Conservation (phyloP, 2,113 vertebrate genomes). For the Sinocyclocheilus rhinocerous region DNA sequence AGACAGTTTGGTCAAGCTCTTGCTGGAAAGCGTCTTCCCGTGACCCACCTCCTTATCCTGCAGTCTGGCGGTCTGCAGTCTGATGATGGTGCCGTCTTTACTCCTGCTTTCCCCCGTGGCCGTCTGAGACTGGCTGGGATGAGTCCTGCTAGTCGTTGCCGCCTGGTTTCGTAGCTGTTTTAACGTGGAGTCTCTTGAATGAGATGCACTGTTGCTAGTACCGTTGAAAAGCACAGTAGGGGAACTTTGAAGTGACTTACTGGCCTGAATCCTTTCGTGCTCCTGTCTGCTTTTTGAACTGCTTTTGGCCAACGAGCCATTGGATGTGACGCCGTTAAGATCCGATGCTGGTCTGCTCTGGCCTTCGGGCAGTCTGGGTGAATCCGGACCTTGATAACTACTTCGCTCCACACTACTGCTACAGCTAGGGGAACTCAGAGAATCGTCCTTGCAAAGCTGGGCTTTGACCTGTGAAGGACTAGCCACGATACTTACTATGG, state of each 20-base stretch:
- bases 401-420: conserved; percentile 62
- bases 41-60: conserved; percentile 62
- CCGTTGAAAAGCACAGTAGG: conserved; percentile 39
- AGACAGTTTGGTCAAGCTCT: conserved; percentile 61
- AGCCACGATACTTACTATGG: conserved; percentile 78
- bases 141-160: conserved; percentile 47
- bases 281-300: conserved; percentile 66
- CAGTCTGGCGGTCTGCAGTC: conserved; percentile 61
- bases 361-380: conserved; percentile 64
- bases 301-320: conserved; percentile 64
- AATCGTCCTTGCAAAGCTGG: conserved; percentile 56
- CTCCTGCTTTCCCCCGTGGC: conserved; percentile 56
- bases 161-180: conserved; percentile 56
- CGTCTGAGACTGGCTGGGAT: conserved; percentile 57
- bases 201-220: conserved; percentile 62
- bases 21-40: conserved; percentile 54
- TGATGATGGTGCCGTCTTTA: conserved; percentile 76
- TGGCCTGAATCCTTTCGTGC: conserved; percentile 66
- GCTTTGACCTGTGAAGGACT: conserved; percentile 61
- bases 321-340: conserved; percentile 54
- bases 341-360: conserved; percentile 64
- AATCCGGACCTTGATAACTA: conserved; percentile 48
- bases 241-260: conserved; percentile 62
- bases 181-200: conserved; percentile 74
- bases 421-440: conserved; percentile 57